Evolutionary conservation across 2,113 vertebrate genomes (phyloP).

Genomic region (Ochotona princeps): DNA sequence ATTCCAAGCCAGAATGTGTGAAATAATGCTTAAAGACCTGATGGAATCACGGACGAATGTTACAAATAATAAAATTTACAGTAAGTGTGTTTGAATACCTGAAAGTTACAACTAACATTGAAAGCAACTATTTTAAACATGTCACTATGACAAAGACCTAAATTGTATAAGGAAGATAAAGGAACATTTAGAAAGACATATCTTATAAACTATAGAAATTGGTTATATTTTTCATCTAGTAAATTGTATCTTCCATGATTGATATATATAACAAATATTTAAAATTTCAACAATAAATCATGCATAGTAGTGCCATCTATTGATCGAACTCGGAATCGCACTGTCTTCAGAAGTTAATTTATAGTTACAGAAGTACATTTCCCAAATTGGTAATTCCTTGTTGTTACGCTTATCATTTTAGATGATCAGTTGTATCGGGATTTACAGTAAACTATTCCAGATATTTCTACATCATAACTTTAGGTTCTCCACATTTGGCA

Average conservation of each 20-base stretch:
- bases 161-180: neutral
- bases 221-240: neutral
- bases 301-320: conserved; percentile 77
- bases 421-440: conserved; percentile 34
- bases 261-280: neutral
- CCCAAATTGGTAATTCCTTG: neutral
- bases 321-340: conserved; percentile 70
- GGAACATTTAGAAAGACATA: neutral
- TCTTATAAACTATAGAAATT: neutral
- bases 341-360: neutral
- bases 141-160: neutral
- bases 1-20: neutral
- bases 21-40: neutral
- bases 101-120: neutral
- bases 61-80: neutral
- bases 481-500: neutral
- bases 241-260: neutral
- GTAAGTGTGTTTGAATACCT: too few relatives aligned
- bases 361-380: neutral
- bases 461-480: too few relatives aligned
- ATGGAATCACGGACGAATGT: neutral
- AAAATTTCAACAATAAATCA: conserved; percentile 13
- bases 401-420: neutral
- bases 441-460: too few relatives aligned
- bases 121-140: conserved; percentile 12